These are phyloP conservation scores for Agrypnia vestita DNA, from an alignment of 1,140 invertebrate species.

Conservation along the genomic window DNA sequence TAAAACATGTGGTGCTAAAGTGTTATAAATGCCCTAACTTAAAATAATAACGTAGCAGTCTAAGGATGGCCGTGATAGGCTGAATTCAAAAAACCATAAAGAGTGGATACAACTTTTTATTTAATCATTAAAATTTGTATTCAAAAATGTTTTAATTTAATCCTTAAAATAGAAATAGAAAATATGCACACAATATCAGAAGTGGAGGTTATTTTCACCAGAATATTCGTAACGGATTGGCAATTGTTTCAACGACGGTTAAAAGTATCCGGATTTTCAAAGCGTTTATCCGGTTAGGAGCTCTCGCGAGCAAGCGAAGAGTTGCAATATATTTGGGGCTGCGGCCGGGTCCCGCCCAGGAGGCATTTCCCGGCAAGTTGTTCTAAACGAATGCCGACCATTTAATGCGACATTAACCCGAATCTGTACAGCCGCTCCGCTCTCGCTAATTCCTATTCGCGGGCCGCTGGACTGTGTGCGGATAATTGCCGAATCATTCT, in stretches of 20 bases:
- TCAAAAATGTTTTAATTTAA: too few species aligned
- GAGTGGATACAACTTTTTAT: too few species aligned
- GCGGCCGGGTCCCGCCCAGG: conserved; percentile 10
- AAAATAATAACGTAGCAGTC: too few species aligned
- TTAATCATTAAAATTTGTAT: too few species aligned
- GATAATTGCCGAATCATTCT: conserved; percentile 45
- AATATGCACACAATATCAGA: too few species aligned
- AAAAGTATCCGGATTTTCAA: neutral
- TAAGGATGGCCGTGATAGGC: too few species aligned
- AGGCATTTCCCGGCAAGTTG: conserved; percentile 7
- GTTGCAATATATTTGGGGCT: conserved; percentile 39
- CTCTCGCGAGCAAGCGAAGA: neutral
- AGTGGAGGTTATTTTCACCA: too few species aligned
- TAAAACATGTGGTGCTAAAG: too few species aligned
- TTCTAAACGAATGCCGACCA: conserved; percentile 39
- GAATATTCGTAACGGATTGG: too few species aligned
- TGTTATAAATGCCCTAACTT: too few species aligned
- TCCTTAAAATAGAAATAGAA: too few species aligned
- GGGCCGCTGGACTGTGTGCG: conserved; percentile 24
- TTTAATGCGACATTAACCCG: conserved; percentile 55
- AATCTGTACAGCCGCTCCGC: conserved; percentile 39
- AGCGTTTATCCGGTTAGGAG: neutral
- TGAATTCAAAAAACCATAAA: too few species aligned
- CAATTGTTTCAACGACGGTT: neutral
- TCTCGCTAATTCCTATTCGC: conserved; percentile 45